Evolutionary conservation across 2,113 vertebrate species (phyloP).

Genomic region (Psephotus haematonotus): DNA sequence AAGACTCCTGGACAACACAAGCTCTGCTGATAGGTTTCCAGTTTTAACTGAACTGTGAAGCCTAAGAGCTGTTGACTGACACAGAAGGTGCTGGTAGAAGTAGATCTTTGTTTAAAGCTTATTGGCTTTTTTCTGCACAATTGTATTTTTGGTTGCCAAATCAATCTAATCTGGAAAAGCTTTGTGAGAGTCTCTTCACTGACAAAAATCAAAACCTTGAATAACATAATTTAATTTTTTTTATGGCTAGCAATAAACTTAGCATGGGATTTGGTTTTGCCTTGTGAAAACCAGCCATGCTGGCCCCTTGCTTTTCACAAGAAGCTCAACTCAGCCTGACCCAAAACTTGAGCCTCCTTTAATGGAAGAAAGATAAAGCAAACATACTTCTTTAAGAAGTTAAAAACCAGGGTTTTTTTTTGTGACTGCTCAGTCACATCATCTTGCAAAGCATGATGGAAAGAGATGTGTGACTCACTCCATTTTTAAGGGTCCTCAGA

Average conservation of each 20-base stretch:
- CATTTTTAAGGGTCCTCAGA: not conserved
- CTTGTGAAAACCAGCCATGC: not conserved
- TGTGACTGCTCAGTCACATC: not conserved
- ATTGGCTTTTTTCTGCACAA: not conserved
- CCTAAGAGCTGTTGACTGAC: not conserved
- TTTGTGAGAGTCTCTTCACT: not conserved
- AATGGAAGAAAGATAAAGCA: not conserved
- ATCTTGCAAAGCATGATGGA: not conserved
- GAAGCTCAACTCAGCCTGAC: not conserved
- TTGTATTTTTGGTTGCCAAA: constrained; percentile 17
- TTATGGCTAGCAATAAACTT: not conserved
- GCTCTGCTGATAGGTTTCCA: not conserved
- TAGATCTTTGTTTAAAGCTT: not conserved
- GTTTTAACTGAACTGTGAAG: not conserved
- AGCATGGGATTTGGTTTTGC: not conserved
- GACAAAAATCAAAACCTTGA: not conserved
- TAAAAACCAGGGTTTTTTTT: not conserved
- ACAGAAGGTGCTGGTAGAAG: not conserved
- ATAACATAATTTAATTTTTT: not conserved
- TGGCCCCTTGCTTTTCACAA: not conserved
- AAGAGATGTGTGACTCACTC: not conserved
- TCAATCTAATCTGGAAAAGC: not conserved
- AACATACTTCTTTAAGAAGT: not conserved
- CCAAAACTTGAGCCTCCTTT: not conserved
- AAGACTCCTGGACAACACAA: not conserved